Evolutionary conservation across 1,140 invertebrate species (phyloP).

Genomic region (Potamilus streckersoni): DNA sequence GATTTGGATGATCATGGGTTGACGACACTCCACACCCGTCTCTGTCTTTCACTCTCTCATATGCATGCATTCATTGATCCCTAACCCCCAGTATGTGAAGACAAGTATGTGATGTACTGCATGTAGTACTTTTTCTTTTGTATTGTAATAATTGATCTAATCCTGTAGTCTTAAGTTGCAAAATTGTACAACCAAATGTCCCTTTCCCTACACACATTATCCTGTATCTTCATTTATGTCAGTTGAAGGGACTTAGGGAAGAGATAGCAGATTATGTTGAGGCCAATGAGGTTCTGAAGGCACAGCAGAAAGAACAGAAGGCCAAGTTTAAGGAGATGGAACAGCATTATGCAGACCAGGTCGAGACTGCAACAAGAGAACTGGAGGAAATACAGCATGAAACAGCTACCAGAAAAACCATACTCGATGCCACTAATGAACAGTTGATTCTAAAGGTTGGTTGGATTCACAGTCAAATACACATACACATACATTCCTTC

Average conservation of each 20-base stretch:
- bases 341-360: slow-evolving; percentile 39
- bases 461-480: not conserved
- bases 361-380: slow-evolving; percentile 43
- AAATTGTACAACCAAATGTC: not conserved
- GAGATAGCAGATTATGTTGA: slow-evolving; percentile 32
- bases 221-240: not conserved
- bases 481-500: not conserved
- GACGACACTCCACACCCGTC: too few species aligned
- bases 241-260: slow-evolving; percentile 21
- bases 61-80: too few species aligned
- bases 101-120: too few species aligned
- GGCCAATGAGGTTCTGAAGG: slow-evolving; percentile 36
- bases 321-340: slow-evolving; percentile 41
- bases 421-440: slow-evolving; percentile 50
- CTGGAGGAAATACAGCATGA: slow-evolving; percentile 45
- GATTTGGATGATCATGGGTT: too few species aligned
- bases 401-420: slow-evolving; percentile 36
- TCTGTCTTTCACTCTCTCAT: too few species aligned
- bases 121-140: too few species aligned
- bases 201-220: not conserved
- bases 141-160: not conserved
- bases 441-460: slow-evolving; percentile 50
- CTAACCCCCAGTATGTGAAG: too few species aligned
- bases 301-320: slow-evolving; percentile 35
- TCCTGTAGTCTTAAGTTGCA: not conserved